These are phyloP conservation scores for Tenthredo livida DNA, from an alignment of 2,888 invertebrate genomes.

Conservation along the genomic window DNA sequence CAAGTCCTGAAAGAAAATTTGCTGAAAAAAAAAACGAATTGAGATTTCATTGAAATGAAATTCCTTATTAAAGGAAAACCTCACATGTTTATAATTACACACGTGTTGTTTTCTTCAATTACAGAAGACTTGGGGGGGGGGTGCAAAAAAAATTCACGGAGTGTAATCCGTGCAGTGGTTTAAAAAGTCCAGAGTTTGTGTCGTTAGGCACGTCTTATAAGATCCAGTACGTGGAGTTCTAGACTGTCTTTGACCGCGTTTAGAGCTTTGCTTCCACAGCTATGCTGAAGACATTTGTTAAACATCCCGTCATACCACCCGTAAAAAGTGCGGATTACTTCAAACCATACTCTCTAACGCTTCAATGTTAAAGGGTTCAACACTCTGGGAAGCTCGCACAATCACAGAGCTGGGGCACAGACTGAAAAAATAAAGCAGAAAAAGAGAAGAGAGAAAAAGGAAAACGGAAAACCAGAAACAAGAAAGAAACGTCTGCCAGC, in stretches of 20 bases:
- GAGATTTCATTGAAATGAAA: neutral
- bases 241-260: conserved; percentile 30
- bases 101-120: neutral
- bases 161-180: neutral
- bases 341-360: conserved; percentile 16
- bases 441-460: neutral
- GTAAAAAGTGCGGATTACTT: conserved; percentile 21
- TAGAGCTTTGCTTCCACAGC: conserved; percentile 2
- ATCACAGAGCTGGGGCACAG: neutral
- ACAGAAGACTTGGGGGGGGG: neutral
- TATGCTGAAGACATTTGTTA: conserved; percentile 21
- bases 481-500: neutral
- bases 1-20: too few relatives aligned
- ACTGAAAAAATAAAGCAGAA: neutral
- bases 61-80: neutral
- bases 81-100: neutral
- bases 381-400: conserved; percentile 8
- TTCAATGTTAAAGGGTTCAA: conserved; percentile 24
- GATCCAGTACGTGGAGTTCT: conserved; percentile 2
- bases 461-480: neutral
- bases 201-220: conserved; percentile 18
- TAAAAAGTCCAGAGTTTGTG: neutral
- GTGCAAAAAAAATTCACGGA: neutral
- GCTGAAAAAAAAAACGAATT: neutral
- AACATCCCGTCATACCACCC: neutral